These are phyloP conservation scores for Kryptolebias ocellatus DNA, from an alignment of 2,797 vertebrate genomes.

Conservation along the genomic window DNA sequence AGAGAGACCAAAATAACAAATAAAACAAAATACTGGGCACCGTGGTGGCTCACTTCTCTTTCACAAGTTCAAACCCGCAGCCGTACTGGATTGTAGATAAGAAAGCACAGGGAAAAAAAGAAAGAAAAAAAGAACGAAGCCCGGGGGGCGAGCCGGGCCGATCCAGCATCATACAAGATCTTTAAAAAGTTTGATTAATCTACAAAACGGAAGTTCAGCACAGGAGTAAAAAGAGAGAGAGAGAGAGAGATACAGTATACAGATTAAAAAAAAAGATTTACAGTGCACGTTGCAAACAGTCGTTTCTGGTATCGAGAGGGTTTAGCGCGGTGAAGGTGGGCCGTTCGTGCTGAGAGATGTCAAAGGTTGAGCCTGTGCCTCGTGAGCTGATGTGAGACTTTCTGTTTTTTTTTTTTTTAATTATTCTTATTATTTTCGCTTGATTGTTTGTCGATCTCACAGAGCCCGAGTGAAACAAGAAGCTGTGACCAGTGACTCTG, in stretches of 20 bases:
- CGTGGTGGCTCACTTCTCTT: slow-evolving; percentile 69
- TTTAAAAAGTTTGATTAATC: slow-evolving; percentile 54
- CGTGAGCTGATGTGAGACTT: slow-evolving; percentile 53
- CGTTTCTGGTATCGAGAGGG: slow-evolving; percentile 60
- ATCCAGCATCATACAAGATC: slow-evolving; percentile 72
- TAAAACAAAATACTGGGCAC: slow-evolving; percentile 68
- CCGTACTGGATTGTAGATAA: slow-evolving; percentile 62
- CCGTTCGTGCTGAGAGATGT: slow-evolving; percentile 65
- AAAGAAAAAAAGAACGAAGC: no score
- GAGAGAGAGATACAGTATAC: slow-evolving; percentile 71
- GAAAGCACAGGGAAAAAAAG: slow-evolving; percentile 61
- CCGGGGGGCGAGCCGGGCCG: slow-evolving; percentile 47
- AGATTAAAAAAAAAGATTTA: slow-evolving; percentile 57
- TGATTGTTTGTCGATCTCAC: slow-evolving; percentile 18
- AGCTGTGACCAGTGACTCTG: slow-evolving; percentile 55
- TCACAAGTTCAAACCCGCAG: slow-evolving; percentile 52
- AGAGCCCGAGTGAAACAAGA: slow-evolving; percentile 38
- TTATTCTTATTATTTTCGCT: no score
- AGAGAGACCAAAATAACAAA: slow-evolving; percentile 25
- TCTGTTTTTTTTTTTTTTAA: no score
- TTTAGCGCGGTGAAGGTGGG: slow-evolving; percentile 54
- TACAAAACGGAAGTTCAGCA: slow-evolving; percentile 63
- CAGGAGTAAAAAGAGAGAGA: slow-evolving; percentile 67
- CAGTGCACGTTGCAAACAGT: slow-evolving; percentile 79
- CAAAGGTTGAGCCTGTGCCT: slow-evolving; percentile 76